Conservation (phyloP, 1,140 invertebrate species). For the Phthorimaea operculella region DNA sequence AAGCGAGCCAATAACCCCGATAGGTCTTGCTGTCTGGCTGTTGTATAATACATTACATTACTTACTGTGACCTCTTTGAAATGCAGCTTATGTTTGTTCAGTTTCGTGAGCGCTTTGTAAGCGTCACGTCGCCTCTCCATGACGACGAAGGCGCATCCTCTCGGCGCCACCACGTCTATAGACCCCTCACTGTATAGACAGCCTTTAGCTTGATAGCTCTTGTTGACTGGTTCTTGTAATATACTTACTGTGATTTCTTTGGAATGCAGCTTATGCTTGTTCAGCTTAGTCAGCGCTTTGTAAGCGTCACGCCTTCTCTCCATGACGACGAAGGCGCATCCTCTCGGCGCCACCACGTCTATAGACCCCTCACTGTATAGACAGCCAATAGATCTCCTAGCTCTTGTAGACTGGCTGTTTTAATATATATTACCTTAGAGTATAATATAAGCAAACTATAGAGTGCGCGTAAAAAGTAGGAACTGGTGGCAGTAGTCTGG, state of each 20-base stretch:
- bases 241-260: conserved; percentile 86
- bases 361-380: too few relatives aligned
- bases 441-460: too few relatives aligned
- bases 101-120: conserved; percentile 81
- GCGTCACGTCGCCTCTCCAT: conserved; percentile 96
- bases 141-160: conserved; percentile 97
- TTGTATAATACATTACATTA: too few relatives aligned
- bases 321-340: conserved; percentile 98
- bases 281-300: conserved; percentile 85
- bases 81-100: conserved; percentile 92
- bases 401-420: too few relatives aligned
- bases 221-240: too few relatives aligned
- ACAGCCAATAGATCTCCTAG: too few relatives aligned
- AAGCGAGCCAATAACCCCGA: too few relatives aligned
- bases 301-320: conserved; percentile 91
- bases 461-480: too few relatives aligned
- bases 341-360: conserved; percentile 93
- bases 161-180: conserved; percentile 94
- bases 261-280: conserved; percentile 91
- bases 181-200: conserved; percentile 89
- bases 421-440: too few relatives aligned
- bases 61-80: conserved; percentile 89
- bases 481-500: too few relatives aligned
- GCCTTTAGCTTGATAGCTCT: too few relatives aligned
- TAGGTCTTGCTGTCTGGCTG: too few relatives aligned